Evolutionary conservation across 2,888 invertebrate species (phyloP), one percentile per base, ranked within the genome.

Genomic region (Cheilosia grossa): DNA sequence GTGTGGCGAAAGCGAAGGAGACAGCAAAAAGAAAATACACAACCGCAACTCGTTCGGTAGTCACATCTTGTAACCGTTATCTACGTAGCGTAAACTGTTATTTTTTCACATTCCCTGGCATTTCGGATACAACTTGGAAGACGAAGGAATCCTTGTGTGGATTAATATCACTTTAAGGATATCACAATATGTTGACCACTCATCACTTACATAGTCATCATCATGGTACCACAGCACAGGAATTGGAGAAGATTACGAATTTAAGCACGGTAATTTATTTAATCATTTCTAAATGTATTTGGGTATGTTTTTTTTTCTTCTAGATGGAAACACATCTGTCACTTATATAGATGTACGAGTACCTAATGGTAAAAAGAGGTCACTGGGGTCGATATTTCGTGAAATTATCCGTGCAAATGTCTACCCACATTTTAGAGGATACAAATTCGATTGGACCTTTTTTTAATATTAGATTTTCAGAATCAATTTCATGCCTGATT

Each of bases 171-270:
- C 66, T 63, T 85, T 85, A 85, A 85, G 85, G 85, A 85, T 77
- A 85, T 81, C 85, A 80, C 89, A 91, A 90, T 87, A 91, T 91
- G 91, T 90, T 91, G 90, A 92, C 91, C 75, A 91, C 91, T 88
- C 91, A 91, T 89, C 91, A 91, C 88, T 88, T 91, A 88, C 90
- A 91, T 87, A 91, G 91, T 87, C 88, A 91, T 88, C 91, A 91
- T 89, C 91, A 91, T 89, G 91, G 91, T 88, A 91, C 91, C 87
- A 90, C 91, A 87, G 89, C 91, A 64, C 88, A 91, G 85, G 91
- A 91, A 88, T 88, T 91, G 89, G 92, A 91, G 88, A 91, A 92
- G 88, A 89, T 91, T 69, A 92, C 91, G 81, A 91, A 91, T 88
- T 89, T 91, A 87, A 91, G 90, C 87, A 91, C 91, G 89, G 91